phyloP scores from a whole-genome alignment of 2,113 vertebrate species.

The Oceanodroma tethys region DNA sequence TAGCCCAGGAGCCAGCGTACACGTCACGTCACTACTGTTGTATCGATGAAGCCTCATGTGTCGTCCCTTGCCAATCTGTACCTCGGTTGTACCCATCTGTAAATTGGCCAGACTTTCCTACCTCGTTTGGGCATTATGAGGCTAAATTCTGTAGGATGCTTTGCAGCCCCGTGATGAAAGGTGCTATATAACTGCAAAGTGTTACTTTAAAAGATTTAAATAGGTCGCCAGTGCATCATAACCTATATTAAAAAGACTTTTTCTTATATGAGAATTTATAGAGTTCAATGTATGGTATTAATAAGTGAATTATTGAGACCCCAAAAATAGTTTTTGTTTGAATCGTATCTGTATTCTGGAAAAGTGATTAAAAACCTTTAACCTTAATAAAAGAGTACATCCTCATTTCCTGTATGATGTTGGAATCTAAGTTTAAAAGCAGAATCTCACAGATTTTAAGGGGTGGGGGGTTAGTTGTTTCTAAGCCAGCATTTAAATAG shows the following conservation, averaged over 20 bases:
- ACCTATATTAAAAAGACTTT: slow-evolving; percentile 16
- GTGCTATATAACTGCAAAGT: slow-evolving; percentile 55
- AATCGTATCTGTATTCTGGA: slow-evolving; percentile 47
- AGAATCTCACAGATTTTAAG: background rate
- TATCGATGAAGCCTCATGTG: background rate
- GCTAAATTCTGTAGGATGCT: slow-evolving; percentile 17
- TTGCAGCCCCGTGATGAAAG: slow-evolving; percentile 24
- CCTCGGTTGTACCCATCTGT: background rate
- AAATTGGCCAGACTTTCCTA: slow-evolving; percentile 31
- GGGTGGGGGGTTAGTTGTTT: accelerated
- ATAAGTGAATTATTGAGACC: slow-evolving; percentile 35
- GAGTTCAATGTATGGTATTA: slow-evolving; percentile 49
- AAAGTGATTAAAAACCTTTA: slow-evolving; percentile 55
- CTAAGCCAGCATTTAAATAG: background rate
- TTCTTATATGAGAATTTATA: slow-evolving; percentile 47
- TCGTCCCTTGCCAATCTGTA: background rate
- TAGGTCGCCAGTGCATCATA: slow-evolving; percentile 1
- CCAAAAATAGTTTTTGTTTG: slow-evolving; percentile 26
- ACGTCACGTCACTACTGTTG: accelerated
- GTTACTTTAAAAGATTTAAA: background rate
- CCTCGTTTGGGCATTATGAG: slow-evolving; percentile 34
- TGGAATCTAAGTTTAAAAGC: background rate
- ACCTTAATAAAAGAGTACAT: background rate
- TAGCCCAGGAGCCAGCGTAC: background rate
- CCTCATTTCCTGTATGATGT: background rate